Base-by-base conservation (phyloP, 1,140 invertebrate genomes). In the Dolichoris vasculosae region DNA sequence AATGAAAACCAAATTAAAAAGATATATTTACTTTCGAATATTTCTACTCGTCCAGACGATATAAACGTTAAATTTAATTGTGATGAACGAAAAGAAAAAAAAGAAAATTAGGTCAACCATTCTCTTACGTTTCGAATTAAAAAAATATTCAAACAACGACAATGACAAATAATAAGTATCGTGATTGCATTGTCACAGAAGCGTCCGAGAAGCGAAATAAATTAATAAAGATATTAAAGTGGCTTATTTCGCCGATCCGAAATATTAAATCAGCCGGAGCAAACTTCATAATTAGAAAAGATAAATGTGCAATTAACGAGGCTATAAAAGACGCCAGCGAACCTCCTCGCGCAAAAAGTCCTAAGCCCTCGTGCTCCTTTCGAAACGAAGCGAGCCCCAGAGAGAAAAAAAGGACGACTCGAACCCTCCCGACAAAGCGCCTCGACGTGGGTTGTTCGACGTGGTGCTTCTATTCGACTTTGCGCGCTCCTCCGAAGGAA, bases 151-250 rank as follows among this genome's bases (percentile, higher is more conserved):
- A 26, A 26, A 26, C 23, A 3, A 23, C 3, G 9, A 13, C 23
- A 6, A 8, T 6, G 35, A 43, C 51, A 51, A 77, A 26, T 1
- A 77, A 32, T 51, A 23, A 32, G 7, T 1, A 15, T 0, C 43
- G n/a, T 35, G 46, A 46, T 75, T 75, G 30, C 15, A 32, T 55
- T 51, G 46, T 55, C 43, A 9, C 11, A 35, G 75, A 32, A 51
- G 23, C 46, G 13, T 20, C 3, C 15, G 23, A 1, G 11, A 40
- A 48, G 43, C 46, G 55, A 83, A 77, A 30, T 77, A 86, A 77
- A 86, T 86, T 86, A 86, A 86, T 78, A 78, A 86, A 78, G 80
- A 86, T 79, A 83, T 86, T 79, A 79, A 76, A 75, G 76, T 48
- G 51, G 4, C 69, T 43, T 32, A 32, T 77, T 32, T 30, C 55